Percentiles rank a stretch among this genome's conserved stretches.
These are phyloP conservation scores for Camelus dromedarius DNA, from an alignment of 2,113 vertebrate species.

Conservation along the genomic window DNA sequence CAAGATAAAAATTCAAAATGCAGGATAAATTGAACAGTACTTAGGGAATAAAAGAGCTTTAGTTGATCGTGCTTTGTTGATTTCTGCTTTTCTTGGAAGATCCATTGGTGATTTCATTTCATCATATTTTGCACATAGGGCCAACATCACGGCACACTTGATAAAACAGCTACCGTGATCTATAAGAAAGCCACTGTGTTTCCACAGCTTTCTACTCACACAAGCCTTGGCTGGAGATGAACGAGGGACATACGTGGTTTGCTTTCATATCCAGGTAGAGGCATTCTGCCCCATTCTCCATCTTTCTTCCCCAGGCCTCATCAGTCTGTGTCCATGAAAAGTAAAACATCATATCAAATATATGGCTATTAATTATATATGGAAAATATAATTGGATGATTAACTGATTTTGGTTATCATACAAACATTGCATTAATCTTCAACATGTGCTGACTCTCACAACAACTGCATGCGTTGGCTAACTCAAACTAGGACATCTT, in stretches of 20 bases:
- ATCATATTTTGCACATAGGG: neutral
- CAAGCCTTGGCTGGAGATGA: neutral
- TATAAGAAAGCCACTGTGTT: neutral
- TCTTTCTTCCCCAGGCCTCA: neutral
- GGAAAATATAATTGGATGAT: neutral
- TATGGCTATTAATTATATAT: neutral
- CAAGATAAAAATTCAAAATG: conserved; percentile 62
- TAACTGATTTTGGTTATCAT: neutral
- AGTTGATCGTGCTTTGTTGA: neutral
- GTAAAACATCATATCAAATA: neutral
- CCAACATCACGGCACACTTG: neutral
- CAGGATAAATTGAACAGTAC: conserved; percentile 21
- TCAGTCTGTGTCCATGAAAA: neutral
- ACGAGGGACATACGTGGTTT: rapidly evolving
- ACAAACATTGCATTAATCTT: neutral
- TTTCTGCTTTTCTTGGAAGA: conserved; percentile 15
- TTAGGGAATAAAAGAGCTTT: conserved; percentile 34
- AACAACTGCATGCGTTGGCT: too few species aligned
- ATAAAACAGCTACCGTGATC: neutral
- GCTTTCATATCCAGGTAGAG: neutral
- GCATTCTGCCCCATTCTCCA: neutral
- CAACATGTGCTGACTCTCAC: neutral
- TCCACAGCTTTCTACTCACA: neutral
- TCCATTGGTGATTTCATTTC: neutral
- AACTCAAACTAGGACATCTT: neutral